phyloP scores from a whole-genome alignment of 2,797 vertebrate species.

The Vespertilio murinus region DNA sequence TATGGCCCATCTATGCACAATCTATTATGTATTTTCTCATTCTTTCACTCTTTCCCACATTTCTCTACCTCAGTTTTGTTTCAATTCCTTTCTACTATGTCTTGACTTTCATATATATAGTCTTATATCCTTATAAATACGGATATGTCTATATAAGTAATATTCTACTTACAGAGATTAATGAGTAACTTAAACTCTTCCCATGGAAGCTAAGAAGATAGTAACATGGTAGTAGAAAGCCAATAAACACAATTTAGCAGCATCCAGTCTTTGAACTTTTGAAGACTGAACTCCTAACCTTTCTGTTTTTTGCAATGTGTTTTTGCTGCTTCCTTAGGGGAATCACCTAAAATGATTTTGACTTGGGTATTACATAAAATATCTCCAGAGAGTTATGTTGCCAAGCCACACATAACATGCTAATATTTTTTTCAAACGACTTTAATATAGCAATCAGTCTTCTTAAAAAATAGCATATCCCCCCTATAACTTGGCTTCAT shows the following conservation, averaged over 20 bases:
- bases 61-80: neutral
- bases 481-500: conserved; percentile 48
- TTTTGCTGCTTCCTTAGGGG: conserved; percentile 57
- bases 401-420: conserved; percentile 62
- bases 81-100: neutral
- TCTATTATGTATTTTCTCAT: neutral
- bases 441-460: conserved; percentile 70
- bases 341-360: conserved; percentile 72
- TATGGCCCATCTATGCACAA: neutral
- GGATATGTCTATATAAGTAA: neutral
- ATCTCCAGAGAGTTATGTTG: conserved; percentile 53
- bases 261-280: conserved; percentile 42
- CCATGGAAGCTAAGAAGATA: neutral
- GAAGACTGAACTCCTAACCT: conserved; percentile 44
- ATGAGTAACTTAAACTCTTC: neutral
- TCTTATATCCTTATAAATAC: neutral
- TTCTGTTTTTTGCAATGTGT: conserved; percentile 25
- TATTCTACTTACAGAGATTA: neutral
- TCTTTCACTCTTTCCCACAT: neutral
- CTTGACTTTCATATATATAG: neutral
- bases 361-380: conserved; percentile 68
- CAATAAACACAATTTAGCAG: conserved; percentile 1
- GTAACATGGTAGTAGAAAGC: neutral
- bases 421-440: conserved; percentile 65
- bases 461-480: conserved; percentile 62